Conservation (phyloP, 2,797 vertebrate genomes). For the Halcyon leucocephala region DNA sequence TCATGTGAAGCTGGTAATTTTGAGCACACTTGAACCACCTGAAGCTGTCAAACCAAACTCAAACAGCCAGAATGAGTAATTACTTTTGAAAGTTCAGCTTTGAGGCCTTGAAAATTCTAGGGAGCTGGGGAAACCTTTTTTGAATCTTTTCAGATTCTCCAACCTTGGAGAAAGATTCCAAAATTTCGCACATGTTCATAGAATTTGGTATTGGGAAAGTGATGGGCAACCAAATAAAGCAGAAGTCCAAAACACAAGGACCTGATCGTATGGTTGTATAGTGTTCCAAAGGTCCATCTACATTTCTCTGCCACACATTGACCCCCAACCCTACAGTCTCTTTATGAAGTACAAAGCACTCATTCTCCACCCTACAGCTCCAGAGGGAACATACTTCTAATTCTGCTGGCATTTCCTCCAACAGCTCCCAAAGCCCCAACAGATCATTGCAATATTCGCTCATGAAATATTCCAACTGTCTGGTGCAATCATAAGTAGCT, state of each 20-base stretch:
- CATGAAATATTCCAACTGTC: conserved; percentile 43
- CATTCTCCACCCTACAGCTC: background rate
- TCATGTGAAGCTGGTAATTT: background rate
- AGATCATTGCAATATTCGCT: background rate
- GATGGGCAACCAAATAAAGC: background rate
- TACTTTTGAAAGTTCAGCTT: background rate
- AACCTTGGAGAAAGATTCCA: background rate
- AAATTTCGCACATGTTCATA: background rate
- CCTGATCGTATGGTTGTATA: rapidly evolving
- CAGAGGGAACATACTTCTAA: background rate
- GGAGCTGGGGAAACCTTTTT: background rate
- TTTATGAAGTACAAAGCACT: background rate
- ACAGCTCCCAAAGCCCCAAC: background rate
- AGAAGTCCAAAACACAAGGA: background rate
- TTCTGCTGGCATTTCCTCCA: conserved; percentile 31
- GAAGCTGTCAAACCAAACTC: background rate
- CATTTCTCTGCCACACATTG: background rate
- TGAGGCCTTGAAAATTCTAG: background rate
- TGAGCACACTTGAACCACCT: background rate
- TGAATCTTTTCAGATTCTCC: background rate
- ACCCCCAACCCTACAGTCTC: background rate
- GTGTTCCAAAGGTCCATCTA: background rate
- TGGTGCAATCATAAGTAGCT: conserved; percentile 9
- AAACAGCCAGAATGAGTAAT: background rate
- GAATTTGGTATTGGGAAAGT: background rate